Conservation (phyloP, 2,113 vertebrate genomes). For the Camarhynchus parvulus region DNA sequence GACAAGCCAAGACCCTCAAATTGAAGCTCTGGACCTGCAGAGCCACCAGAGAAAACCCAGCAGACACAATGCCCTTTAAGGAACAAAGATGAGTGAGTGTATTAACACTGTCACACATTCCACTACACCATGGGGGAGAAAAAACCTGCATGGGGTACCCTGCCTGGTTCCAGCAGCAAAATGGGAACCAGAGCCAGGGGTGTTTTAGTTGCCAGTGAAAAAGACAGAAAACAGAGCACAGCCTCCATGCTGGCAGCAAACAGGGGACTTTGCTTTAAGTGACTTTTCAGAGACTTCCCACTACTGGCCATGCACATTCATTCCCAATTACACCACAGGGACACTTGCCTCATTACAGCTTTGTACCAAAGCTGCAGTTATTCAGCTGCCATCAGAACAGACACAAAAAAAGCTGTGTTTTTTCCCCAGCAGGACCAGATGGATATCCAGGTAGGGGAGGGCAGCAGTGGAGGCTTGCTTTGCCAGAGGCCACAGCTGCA, state of each 20-base stretch:
- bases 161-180: not conserved
- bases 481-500: slow-evolving; percentile 35
- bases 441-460: slow-evolving; percentile 32
- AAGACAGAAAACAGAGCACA: not conserved
- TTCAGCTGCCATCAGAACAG: not conserved
- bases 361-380: slow-evolving; percentile 42
- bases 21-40: not conserved
- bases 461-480: not conserved
- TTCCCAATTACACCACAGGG: slow-evolving; percentile 48
- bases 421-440: slow-evolving; percentile 54
- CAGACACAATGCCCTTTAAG: not conserved
- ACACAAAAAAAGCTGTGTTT: not conserved
- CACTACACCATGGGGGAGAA: not conserved
- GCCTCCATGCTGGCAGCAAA: not conserved
- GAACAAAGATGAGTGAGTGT: not conserved
- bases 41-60: not conserved
- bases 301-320: slow-evolving; percentile 4
- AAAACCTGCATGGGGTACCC: not conserved
- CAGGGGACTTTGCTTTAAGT: not conserved
- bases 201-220: not conserved
- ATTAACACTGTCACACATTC: not conserved
- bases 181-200: not conserved
- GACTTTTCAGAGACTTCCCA: slow-evolving; percentile 31
- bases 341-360: slow-evolving; percentile 42
- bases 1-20: not conserved